Evolutionary conservation across 2,113 vertebrate species (phyloP).

Genomic region (Castor canadensis): DNA sequence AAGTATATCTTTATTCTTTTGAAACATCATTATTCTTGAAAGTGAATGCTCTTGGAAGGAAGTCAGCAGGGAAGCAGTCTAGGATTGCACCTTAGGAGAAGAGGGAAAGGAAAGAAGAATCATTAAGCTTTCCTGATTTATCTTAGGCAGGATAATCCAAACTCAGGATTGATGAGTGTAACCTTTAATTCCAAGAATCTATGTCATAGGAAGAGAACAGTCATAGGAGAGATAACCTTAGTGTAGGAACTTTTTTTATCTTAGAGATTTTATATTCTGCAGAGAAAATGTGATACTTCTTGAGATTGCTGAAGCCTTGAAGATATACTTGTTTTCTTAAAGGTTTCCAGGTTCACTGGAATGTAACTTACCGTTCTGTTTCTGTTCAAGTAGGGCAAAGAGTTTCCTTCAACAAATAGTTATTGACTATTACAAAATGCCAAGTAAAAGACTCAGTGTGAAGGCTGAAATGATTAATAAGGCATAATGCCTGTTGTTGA

Average conservation of each 20-base stretch:
- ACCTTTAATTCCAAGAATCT: neutral
- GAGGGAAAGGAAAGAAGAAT: neutral
- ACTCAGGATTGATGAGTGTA: neutral
- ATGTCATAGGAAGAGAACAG: neutral
- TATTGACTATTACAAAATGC: neutral
- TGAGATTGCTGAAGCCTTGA: neutral
- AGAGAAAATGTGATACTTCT: neutral
- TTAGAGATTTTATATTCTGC: neutral
- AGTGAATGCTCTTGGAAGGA: neutral
- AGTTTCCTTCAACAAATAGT: neutral
- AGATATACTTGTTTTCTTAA: neutral
- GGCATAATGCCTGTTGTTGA: neutral
- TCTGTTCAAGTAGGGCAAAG: neutral
- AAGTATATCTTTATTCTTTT: neutral
- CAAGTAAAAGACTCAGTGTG: neutral
- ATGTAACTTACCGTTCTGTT: neutral
- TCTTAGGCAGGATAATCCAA: neutral
- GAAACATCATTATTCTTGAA: conserved; percentile 4
- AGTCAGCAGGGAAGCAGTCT: neutral
- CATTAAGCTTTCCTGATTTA: neutral
- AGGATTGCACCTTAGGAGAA: neutral
- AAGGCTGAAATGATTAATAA: neutral
- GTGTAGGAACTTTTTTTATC: neutral
- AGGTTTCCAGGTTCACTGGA: conserved; percentile 1
- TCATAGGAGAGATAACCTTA: neutral